Conservation (phyloP, 2,888 invertebrate species). For the Atrina japonica region DNA sequence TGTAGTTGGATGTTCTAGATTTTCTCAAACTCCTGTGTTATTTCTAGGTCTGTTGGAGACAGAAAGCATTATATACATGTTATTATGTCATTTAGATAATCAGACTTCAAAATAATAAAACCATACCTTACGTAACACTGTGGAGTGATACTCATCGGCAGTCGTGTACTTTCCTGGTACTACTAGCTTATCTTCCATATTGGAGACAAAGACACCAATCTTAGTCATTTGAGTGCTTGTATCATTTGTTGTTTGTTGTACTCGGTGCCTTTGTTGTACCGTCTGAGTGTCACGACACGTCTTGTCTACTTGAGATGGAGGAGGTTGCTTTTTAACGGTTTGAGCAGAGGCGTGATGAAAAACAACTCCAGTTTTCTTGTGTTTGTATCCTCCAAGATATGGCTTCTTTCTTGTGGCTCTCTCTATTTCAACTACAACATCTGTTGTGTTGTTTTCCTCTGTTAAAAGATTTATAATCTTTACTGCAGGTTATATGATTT, state of each 20-base stretch:
- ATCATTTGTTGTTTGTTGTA: constrained; percentile 79
- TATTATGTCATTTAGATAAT: no score
- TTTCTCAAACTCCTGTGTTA: no score
- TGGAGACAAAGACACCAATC: constrained; percentile 79
- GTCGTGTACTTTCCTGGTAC: constrained; percentile 78
- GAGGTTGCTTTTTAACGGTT: constrained; percentile 83
- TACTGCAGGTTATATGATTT: no score
- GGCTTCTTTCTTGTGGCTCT: constrained; percentile 84
- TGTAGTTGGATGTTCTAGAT: no score
- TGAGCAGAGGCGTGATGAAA: constrained; percentile 93
- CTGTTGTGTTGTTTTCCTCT: constrained; percentile 73
- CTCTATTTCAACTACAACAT: constrained; percentile 80
- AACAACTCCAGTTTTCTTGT: constrained; percentile 86
- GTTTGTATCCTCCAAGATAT: constrained; percentile 90
- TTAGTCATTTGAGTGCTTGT: constrained; percentile 81
- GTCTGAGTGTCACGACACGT: constrained; percentile 81
- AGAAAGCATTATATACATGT: no score
- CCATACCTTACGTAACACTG: constrained; percentile 70
- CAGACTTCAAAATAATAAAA: no score
- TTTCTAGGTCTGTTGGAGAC: no score
- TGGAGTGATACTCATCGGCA: constrained; percentile 76
- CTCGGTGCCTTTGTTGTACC: constrained; percentile 69
- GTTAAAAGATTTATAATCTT: constrained; percentile 32
- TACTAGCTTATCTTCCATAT: constrained; percentile 76
- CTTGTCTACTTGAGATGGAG: constrained; percentile 66